Conservation (phyloP, 1,140 invertebrate species). For the Latrodectus geometricus region DNA sequence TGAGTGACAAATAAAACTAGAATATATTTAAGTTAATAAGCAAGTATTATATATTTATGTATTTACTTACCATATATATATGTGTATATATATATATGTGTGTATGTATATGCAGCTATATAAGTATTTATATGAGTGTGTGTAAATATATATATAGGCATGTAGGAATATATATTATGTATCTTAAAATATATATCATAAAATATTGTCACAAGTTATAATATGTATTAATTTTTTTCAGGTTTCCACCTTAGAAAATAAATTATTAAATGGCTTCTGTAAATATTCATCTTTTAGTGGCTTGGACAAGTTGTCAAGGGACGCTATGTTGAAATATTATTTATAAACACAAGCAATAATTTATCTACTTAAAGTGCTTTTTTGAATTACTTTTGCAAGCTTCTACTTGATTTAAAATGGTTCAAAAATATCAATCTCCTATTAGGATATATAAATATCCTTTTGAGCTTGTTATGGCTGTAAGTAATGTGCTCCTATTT, state of each 20-base stretch:
- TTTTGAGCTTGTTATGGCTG: conserved; percentile 96
- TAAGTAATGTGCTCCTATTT: conserved; percentile 73
- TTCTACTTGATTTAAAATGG: conserved; percentile 77
- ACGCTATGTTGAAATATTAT: neutral
- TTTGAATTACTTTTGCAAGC: conserved; percentile 11
- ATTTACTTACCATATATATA: too few species aligned
- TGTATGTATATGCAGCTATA: too few species aligned
- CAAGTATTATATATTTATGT: too few species aligned
- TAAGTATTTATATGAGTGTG: too few species aligned
- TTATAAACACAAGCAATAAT: conserved; percentile 29
- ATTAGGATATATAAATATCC: conserved; percentile 96
- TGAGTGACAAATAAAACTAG: too few species aligned
- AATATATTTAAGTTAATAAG: too few species aligned
- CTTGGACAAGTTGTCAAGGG: neutral
- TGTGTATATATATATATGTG: too few species aligned
- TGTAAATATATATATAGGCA: too few species aligned
- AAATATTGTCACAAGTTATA: too few species aligned
- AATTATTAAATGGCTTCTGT: conserved; percentile 7
- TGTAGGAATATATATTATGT: too few species aligned
- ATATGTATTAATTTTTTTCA: neutral
- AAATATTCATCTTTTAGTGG: conserved; percentile 52
- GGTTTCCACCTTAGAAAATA: neutral
- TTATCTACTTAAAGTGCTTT: conserved; percentile 2
- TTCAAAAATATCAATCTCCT: conserved; percentile 96
- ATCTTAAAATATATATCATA: too few species aligned